phyloP scores from a whole-genome alignment of 2,113 vertebrate genomes.

The Dicaeum eximium region DNA sequence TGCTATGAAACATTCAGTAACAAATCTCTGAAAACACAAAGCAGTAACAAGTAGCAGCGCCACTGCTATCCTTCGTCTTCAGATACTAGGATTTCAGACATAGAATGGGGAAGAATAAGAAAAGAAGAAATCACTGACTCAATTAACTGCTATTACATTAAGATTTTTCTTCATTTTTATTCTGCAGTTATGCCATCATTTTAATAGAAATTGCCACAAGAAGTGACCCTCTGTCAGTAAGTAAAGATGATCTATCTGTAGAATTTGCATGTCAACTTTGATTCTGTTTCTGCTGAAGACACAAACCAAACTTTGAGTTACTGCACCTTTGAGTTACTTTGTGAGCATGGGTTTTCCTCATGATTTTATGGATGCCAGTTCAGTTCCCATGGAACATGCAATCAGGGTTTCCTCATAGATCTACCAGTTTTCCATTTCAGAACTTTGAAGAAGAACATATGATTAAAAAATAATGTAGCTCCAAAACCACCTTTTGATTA shows the following conservation, averaged over 20 bases:
- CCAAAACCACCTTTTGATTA: background rate
- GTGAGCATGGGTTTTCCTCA: background rate
- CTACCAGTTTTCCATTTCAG: background rate
- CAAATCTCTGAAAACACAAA: background rate
- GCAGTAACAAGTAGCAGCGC: background rate
- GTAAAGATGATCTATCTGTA: background rate
- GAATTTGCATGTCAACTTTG: background rate
- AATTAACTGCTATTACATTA: background rate
- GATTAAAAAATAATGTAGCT: background rate
- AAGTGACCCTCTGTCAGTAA: conserved; percentile 78
- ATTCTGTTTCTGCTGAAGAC: background rate
- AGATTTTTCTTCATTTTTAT: background rate
- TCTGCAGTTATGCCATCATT: conserved; percentile 82
- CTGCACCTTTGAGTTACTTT: background rate
- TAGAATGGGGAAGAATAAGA: background rate
- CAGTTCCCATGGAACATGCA: background rate
- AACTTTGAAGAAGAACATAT: background rate
- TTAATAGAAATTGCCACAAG: conserved; percentile 83
- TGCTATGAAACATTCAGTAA: background rate
- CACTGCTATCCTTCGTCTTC: background rate
- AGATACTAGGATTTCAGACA: background rate
- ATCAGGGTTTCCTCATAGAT: background rate
- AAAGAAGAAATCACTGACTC: background rate
- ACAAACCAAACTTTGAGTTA: background rate
- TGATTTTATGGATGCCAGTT: background rate